Conservation (phyloP, 2,888 invertebrate species). For the Isotomurus palustris region DNA sequence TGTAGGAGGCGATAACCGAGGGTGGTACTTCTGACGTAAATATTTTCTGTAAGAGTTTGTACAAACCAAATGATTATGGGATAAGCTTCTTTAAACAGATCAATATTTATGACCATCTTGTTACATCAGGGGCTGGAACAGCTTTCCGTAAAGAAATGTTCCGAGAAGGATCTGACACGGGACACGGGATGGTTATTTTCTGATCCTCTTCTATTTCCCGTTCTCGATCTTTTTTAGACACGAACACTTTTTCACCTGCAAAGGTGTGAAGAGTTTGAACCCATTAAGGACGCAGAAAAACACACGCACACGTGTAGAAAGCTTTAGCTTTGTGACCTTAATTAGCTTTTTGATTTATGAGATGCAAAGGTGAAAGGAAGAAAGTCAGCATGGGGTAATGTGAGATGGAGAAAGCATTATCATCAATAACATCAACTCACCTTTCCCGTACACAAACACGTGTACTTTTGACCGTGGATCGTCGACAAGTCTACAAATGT, state of each 20-base stretch:
- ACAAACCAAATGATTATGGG: neutral
- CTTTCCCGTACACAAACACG: constrained; percentile 22
- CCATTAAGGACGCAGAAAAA: no score
- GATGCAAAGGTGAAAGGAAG: no score
- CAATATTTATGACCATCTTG: neutral
- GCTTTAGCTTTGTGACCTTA: no score
- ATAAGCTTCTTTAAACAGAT: neutral
- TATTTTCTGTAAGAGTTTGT: neutral
- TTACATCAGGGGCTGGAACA: neutral
- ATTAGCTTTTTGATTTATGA: no score
- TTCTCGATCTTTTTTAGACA: neutral
- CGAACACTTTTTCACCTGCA: neutral
- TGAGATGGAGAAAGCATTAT: no score
- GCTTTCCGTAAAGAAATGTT: constrained; percentile 1
- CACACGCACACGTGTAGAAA: no score
- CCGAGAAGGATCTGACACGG: constrained; percentile 4
- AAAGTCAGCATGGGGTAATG: no score
- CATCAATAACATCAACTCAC: constrained; percentile 6
- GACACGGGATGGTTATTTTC: constrained; percentile 14
- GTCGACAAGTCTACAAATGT: constrained; percentile 22
- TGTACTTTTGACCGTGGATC: constrained; percentile 5
- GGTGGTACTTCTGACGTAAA: neutral
- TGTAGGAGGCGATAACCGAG: neutral
- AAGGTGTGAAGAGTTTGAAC: no score
- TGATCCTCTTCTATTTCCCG: neutral